A percentile compares a stretch with the other conserved stretches of the same genome.
Conservation (phyloP, 2,113 vertebrate genomes). For the Podilymbus podiceps region DNA sequence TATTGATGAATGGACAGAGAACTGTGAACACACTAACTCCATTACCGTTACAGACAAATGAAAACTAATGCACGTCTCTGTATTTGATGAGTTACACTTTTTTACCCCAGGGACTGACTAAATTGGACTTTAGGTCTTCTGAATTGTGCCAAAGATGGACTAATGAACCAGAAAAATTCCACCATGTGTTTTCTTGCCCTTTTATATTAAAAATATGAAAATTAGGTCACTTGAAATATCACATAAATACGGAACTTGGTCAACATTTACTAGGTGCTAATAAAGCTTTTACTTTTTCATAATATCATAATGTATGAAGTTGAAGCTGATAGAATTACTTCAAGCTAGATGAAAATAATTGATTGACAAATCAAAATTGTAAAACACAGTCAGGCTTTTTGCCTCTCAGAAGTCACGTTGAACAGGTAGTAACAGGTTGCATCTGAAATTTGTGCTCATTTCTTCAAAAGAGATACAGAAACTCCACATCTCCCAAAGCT, state of each 20-base stretch:
- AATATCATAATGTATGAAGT: background rate
- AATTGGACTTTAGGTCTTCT: background rate
- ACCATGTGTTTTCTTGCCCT: background rate
- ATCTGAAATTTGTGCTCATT: background rate
- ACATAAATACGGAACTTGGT: background rate
- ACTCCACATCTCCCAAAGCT: background rate
- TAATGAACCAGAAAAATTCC: background rate
- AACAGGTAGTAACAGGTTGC: background rate
- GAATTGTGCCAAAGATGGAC: background rate
- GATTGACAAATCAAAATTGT: slow-evolving; percentile 9
- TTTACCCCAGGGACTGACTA: background rate
- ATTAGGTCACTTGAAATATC: background rate
- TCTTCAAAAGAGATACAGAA: slow-evolving; percentile 8
- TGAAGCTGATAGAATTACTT: background rate
- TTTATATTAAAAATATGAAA: background rate
- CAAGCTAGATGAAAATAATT: background rate
- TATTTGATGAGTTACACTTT: background rate
- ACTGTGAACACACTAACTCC: background rate
- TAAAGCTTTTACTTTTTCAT: background rate
- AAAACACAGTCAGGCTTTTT: background rate
- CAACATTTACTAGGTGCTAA: background rate
- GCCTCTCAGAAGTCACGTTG: background rate
- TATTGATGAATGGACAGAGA: slow-evolving; percentile 8
- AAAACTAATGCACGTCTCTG: slow-evolving; percentile 21
- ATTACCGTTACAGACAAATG: slow-evolving; percentile 12